Percentiles rank a stretch among this genome's conserved stretches.
Evolutionary conservation across 2,113 vertebrate genomes (phyloP).

Genomic region (Apodemus sylvaticus): DNA sequence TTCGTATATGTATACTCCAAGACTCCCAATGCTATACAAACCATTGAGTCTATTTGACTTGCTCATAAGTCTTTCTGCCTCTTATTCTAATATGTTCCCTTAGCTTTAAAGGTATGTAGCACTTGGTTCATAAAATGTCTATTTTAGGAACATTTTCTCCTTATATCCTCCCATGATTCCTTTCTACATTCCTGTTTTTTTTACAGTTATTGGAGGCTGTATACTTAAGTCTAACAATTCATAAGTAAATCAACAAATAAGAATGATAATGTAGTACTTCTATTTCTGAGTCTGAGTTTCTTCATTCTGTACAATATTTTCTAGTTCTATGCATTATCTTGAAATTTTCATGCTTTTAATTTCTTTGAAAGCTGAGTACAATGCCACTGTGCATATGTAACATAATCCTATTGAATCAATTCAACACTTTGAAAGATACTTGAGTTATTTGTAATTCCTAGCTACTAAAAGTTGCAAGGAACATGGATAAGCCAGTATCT

Average conservation of each 20-base stretch:
- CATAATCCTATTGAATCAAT: not conserved
- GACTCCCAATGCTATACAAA: not conserved
- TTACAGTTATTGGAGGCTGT: not conserved
- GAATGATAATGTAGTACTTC: not conserved
- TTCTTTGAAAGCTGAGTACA: not conserved
- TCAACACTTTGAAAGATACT: not conserved
- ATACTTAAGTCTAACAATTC: not conserved
- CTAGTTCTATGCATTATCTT: not conserved
- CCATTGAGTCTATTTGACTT: not conserved
- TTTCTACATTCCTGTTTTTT: not conserved
- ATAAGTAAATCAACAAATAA: not conserved
- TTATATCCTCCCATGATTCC: not conserved
- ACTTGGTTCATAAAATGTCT: too few species aligned
- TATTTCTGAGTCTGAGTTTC: not conserved
- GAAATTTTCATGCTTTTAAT: not conserved
- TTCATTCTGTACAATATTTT: not conserved
- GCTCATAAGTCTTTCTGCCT: not conserved
- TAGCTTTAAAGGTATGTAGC: not conserved
- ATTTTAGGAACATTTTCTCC: not conserved
- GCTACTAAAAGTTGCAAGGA: not conserved
- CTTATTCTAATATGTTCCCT: not conserved
- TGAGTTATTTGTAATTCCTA: not conserved
- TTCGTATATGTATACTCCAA: not conserved
- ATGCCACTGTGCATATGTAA: not conserved
- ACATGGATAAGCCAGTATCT: not conserved